Evolutionary conservation across 2,888 invertebrate species (phyloP).

Genomic region (Minunthozetes semirufus): DNA sequence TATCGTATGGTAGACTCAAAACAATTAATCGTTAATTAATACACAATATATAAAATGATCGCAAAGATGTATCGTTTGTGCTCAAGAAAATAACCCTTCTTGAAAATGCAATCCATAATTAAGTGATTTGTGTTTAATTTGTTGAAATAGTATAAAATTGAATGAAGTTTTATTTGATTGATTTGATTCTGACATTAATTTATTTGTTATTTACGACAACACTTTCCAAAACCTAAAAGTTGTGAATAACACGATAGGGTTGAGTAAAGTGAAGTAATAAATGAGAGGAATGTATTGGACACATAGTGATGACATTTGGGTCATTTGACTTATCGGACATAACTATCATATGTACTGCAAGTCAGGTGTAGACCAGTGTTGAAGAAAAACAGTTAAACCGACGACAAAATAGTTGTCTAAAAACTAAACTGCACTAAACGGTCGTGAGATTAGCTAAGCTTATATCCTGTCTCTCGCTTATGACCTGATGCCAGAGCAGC

Average conservation of each 20-base stretch:
- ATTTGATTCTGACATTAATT: too few relatives aligned
- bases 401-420: constrained; percentile 14
- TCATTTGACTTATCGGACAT: constrained; percentile 12
- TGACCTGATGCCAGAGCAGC: constrained; percentile 8
- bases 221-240: too few relatives aligned
- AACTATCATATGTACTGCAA: background rate
- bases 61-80: too few relatives aligned
- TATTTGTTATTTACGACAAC: too few relatives aligned
- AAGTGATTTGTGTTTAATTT: too few relatives aligned
- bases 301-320: constrained; percentile 14
- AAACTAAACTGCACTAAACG: constrained; percentile 3
- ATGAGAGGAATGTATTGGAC: background rate
- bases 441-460: constrained; percentile 10
- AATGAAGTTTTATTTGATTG: too few relatives aligned
- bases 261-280: background rate
- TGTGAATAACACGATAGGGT: background rate
- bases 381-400: background rate
- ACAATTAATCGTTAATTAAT: too few relatives aligned
- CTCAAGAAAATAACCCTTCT: too few relatives aligned
- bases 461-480: constrained; percentile 16
- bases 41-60: too few relatives aligned
- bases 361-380: background rate
- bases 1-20: too few relatives aligned
- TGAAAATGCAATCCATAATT: too few relatives aligned
- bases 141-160: too few relatives aligned